Evolutionary conservation across 2,797 vertebrate species (phyloP), one percentile per base, ranked within the genome.

Genomic region (Clarias laeviceps): DNA sequence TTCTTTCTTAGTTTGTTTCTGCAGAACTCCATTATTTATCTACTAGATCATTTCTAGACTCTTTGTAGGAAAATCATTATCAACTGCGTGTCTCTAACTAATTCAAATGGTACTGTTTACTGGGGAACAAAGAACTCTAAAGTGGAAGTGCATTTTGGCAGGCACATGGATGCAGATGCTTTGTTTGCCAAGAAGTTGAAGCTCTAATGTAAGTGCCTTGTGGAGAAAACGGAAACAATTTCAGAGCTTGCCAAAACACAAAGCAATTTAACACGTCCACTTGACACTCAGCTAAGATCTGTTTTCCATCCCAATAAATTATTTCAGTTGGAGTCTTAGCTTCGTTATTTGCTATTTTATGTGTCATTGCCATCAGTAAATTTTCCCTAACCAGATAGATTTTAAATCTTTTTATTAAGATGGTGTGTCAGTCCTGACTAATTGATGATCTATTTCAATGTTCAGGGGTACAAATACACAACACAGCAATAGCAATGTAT

Each of bases 101-200:
- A 69, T 24, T 78, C 29, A 32, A 82, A 68, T 24, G 62, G 79
- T 57, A 68, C 79, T n/a, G 62, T 77, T 82, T 88, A 74, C 78
- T 68, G 20, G 59, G 50, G 84, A 82, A 73, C 80, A 64, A 59
- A 20, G 78, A 57, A 76, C 50, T 82, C 57, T 82, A 54, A 59
- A 80, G 14, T 76, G 34, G 40, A 86, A 81, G 61, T 80, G 73
- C 77, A 64, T 61, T 80, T 88, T 90, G 88, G 86, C 64, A 80
- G 70, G 11, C 37, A 62, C 22, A 24, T 56, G 79, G 64, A 82
- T 40, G 82, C 62, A 80, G 65, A 79, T 70, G 34, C 50, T 45
- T 37, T 17, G 32, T 72, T 82, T 68, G 84, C 87, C 87, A 87
- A 85, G 66, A 85, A 61, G 45, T 80, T 37, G 70, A 87, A 76